Evolutionary conservation across 2,888 invertebrate genomes (phyloP), one percentile per base, ranked within the genome.

Genomic region (Drosophila phalerata): DNA sequence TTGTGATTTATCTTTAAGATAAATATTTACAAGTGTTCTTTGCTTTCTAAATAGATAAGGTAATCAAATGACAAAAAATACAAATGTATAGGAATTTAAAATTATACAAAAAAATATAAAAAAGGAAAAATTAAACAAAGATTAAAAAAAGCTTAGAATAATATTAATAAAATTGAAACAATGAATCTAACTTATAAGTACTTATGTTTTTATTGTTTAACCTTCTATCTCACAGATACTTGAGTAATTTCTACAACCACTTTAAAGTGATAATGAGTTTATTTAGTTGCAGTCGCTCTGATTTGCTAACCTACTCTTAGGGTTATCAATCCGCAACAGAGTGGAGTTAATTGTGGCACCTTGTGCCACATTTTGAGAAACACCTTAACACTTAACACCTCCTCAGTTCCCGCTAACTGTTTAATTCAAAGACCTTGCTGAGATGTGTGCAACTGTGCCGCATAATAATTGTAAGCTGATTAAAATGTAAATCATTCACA

Each of bases 401-500:
- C 11, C 34, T 13, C 19, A 10, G 30, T 19, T 52, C 40, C 52
- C 38, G 28, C n/a, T 55, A 32, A 52, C 37, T 52, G 17, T 57
- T 49, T 38, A 58, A 19, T 79, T 49, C 15, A 40, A 42, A 49
- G 47, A 68, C 51, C 51, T 66, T 63, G 11, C 32, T 5, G 40
- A 19, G 32, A 56, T 56, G 43, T 72, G 69, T 52, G 64, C 52
- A 71, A 69, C 65, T 38, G 48, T 3, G 49, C 45, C 38, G 69
- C 73, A 73, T 75, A 67, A 81, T 67, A 78, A 62, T 57, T 57
- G 47, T 25, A 5, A 73, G 65, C 66, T 49, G 49, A 73, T 85
- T 61, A 63, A 86, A 70, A 84, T 86, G 84, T 86, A 73, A 88
- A 81, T 78, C 76, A 68, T 57, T 81, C 58, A 34, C 61, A 6